Evolutionary conservation across 1,140 invertebrate species (phyloP).

Genomic region (Homarus americanus): DNA sequence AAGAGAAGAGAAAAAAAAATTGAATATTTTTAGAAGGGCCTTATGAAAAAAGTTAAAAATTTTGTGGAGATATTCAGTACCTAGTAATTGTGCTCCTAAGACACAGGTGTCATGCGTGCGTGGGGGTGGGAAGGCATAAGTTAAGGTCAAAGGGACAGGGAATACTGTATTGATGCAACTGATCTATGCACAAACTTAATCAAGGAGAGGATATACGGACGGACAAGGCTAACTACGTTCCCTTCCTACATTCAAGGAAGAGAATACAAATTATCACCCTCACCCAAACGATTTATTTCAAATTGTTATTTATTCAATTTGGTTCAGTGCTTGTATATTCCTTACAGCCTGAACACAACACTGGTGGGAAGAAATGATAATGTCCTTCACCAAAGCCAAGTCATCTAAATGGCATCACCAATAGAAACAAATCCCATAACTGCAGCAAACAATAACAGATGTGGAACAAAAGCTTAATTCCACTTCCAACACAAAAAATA

Average conservation of each 20-base stretch:
- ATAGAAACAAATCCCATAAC: background rate
- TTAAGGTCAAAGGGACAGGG: no score
- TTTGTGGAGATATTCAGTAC: no score
- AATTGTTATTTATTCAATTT: background rate
- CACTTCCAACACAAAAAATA: background rate
- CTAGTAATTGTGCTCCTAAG: no score
- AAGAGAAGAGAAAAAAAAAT: no score
- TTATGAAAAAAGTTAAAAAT: no score
- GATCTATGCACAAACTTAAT: background rate
- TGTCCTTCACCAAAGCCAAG: background rate
- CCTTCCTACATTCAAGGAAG: background rate
- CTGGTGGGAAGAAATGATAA: background rate
- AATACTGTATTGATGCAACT: no score
- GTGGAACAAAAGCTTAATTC: background rate
- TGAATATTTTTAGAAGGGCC: no score
- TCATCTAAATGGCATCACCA: background rate
- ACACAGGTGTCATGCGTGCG: no score
- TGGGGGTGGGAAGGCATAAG: no score
- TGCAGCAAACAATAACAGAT: background rate
- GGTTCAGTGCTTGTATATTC: background rate
- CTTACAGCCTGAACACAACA: background rate
- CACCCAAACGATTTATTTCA: background rate
- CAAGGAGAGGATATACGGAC: background rate
- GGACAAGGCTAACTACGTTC: background rate
- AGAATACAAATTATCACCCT: background rate